Evolutionary conservation across 1,140 invertebrate genomes (phyloP), one percentile per base, ranked within the genome.

Genomic region (Temnothorax curvispinosus): DNA sequence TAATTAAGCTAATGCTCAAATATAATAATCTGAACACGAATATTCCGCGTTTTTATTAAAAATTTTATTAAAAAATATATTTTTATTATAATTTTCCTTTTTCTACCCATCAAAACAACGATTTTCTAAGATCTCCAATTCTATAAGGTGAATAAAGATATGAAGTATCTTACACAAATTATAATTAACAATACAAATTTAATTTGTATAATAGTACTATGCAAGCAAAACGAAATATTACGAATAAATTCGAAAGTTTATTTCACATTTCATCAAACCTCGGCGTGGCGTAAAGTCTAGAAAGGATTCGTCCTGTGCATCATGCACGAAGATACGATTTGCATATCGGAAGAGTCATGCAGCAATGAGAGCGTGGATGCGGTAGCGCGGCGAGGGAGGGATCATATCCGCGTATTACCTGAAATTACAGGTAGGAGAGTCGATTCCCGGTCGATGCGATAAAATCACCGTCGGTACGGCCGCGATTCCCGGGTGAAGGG

Each of bases 381-480:
- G 41, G 27, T 60, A n/a, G 67, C 67, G 38, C 52, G 41, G n/a
- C 27, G 27, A 52, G 47, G 47, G 56, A 47, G 21, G 80, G 54
- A 50, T 75, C 32, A 21, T 35, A 60, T 75, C 54, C 58, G 69
- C 65, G 21, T 82, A 72, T 82, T 82, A 82, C 27, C 52, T 32
- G 67, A 82, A 72, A 75, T 74, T 75, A 60, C 54, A 81, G 77
- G 77, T 69, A 60, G 32, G 6, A 27, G 41, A 84, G 69, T 75
- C 54, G 80, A 50, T 72, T 82, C 80, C 52, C 80, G 67, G 54
- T 18, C 80, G 80, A 74, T 60, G 54, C 54, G 80, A 84, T 84
- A 84, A 84, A 75, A 84, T 84, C 77, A 47, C 75, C 75, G 58
- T 35, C 58, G 18, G 74, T n/a, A 47, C 64, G 77, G 44, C 67